Percentiles rank a stretch among this genome's conserved stretches.
Evolutionary conservation across 2,888 invertebrate genomes (phyloP).

Genomic region (Toxonevra muliebris): DNA sequence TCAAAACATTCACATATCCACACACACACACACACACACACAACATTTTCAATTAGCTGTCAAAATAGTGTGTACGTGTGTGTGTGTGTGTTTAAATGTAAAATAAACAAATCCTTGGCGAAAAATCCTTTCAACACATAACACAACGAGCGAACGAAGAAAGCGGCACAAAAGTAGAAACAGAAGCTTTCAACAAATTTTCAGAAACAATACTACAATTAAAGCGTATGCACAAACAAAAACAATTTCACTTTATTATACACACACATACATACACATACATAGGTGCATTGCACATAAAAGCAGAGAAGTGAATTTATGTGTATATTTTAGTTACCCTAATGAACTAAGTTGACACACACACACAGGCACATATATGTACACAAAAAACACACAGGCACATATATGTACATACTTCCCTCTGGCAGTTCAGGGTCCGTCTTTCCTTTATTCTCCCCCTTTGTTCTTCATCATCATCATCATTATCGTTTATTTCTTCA

Average conservation of each 20-base stretch:
- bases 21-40: too few relatives aligned
- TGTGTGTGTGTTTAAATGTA: conserved; percentile 40
- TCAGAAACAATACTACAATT: conserved; percentile 5
- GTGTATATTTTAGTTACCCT: not conserved
- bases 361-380: not conserved
- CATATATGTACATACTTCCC: conserved; percentile 13
- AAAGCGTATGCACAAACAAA: conserved; percentile 4
- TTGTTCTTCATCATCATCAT: too few relatives aligned
- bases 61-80: conserved; percentile 53
- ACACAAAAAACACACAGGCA: conserved; percentile 12
- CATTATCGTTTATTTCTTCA: too few relatives aligned
- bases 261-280: conserved; percentile 18
- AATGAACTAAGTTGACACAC: conserved; percentile 2
- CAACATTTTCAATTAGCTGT: conserved; percentile 50
- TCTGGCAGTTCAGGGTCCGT: conserved; percentile 28
- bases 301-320: conserved; percentile 13
- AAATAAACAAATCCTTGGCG: conserved; percentile 31
- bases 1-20: too few relatives aligned
- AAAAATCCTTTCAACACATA: conserved; percentile 16
- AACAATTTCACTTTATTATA: conserved; percentile 29
- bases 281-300: conserved; percentile 25
- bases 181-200: not conserved
- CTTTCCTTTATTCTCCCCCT: not conserved
- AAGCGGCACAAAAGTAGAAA: not conserved
- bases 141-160: not conserved